These are phyloP conservation scores for Passer domesticus DNA, from an alignment of 2,113 vertebrate genomes.

Conservation along the genomic window DNA sequence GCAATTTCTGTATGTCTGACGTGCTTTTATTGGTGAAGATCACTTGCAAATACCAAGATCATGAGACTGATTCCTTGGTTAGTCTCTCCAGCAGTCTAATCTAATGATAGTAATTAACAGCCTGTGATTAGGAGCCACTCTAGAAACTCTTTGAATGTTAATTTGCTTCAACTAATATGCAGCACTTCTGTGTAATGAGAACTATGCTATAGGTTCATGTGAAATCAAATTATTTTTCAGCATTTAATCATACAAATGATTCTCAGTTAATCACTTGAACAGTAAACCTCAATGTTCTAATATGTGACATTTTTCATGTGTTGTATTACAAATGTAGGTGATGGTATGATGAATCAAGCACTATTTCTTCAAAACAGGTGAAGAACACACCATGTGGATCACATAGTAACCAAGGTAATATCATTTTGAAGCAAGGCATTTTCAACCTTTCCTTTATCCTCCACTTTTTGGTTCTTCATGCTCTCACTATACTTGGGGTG, in stretches of 20 bases:
- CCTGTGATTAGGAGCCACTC: slow-evolving; percentile 86
- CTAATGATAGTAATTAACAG: slow-evolving; percentile 98
- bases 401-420: neutral
- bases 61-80: slow-evolving; percentile 90
- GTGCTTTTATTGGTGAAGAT: slow-evolving; percentile 92
- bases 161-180: slow-evolving; percentile 87
- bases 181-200: slow-evolving; percentile 79
- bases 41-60: slow-evolving; percentile 94
- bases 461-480: neutral
- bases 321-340: slow-evolving; percentile 58
- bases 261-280: slow-evolving; percentile 78
- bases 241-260: slow-evolving; percentile 81
- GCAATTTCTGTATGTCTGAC: slow-evolving; percentile 91
- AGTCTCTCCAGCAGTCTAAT: slow-evolving; percentile 81
- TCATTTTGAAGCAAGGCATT: neutral
- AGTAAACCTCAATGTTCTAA: slow-evolving; percentile 75
- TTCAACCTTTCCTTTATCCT: neutral
- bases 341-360: neutral
- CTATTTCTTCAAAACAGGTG: slow-evolving; percentile 41
- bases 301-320: slow-evolving; percentile 72
- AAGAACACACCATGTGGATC: neutral
- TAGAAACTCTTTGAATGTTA: slow-evolving; percentile 86
- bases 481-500: neutral
- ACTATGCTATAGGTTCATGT: slow-evolving; percentile 75
- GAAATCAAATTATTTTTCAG: slow-evolving; percentile 81